Percentiles rank a stretch among this genome's conserved stretches.
Conservation (phyloP, 2,888 invertebrate genomes). For the Agrochola lota region DNA sequence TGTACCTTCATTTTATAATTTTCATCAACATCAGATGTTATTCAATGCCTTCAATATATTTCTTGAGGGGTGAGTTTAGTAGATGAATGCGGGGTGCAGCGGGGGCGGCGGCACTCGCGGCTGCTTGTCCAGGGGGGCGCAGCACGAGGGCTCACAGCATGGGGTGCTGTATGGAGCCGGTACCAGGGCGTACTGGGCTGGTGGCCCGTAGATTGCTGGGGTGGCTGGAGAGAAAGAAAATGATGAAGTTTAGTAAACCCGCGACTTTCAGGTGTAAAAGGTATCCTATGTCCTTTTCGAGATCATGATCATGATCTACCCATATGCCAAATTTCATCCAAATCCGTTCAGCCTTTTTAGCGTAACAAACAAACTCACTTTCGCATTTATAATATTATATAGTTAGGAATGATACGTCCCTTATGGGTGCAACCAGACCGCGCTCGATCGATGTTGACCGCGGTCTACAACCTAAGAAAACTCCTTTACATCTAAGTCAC, state of each 20-base stretch:
- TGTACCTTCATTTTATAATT: no score
- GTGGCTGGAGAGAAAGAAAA: conserved; percentile 73
- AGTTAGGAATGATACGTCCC: not conserved
- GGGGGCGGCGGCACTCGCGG: conserved; percentile 85
- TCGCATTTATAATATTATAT: no score
- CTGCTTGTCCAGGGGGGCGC: conserved; percentile 85
- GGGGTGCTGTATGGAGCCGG: conserved; percentile 84
- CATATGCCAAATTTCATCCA: not conserved
- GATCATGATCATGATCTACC: no score
- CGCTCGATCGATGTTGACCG: not conserved
- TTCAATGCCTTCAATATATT: conserved; percentile 64
- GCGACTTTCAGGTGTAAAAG: no score
- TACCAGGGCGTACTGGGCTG: conserved; percentile 84
- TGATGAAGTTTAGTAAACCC: not conserved
- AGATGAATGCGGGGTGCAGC: conserved; percentile 87
- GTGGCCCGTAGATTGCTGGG: conserved; percentile 84
- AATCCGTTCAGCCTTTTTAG: not conserved
- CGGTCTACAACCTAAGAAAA: not conserved
- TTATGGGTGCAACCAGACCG: not conserved
- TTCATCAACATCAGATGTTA: conserved; percentile 4
- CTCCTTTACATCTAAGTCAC: not conserved
- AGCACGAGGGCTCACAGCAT: conserved; percentile 87
- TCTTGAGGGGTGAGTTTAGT: conserved; percentile 71
- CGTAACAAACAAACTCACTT: not conserved
- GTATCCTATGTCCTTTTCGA: no score